Base-by-base conservation (phyloP, 92 coral and sea anemone genomes). In the Epizoanthus scotinus region DNA sequence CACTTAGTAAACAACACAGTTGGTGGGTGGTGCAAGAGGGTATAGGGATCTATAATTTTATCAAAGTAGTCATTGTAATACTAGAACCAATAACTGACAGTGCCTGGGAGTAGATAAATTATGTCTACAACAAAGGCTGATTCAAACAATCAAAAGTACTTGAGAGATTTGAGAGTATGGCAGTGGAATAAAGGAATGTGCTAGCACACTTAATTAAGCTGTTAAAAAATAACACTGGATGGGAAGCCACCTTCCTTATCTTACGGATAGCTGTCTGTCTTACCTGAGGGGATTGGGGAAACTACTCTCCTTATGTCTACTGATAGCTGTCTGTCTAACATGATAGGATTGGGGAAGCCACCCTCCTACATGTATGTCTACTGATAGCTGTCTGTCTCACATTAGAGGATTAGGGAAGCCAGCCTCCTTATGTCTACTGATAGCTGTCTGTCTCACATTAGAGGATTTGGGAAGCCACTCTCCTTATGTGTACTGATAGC, bases 271-370 rank as follows among this genome's bases (percentile, higher is more conserved):
- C 22, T 3, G 2, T 1, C 36, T n/a, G 4, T 40, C 96, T 90
- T 79, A 95, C 98, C 84, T 85, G 13, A 95, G 29, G 12, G 73
- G 18, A 40, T 95, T 95, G 12, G 98, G 98, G 83, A 8, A 58
- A 15, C 3, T 8, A 9, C 8, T 19, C 9, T 58, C 9, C 21
- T 58, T 24, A 15, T 6, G 12, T 24, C n/a, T 15, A 56, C 2
- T 58, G 9, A 59, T 20, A n/a, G 64, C 24, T 7, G 1, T 1
- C 44, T 27, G 3, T 40, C 96, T 90, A 77, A 95, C 98, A 83
- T 85, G 12, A 95, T 22, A 15, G 73, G 18, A 40, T 93, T 92
- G 12, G 98, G 98, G 83, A 5, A 57, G 24, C 3, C 24, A 8
- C 7, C 18, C 24, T 57, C 6, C 20, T 57, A n/a, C n/a, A n/a